Evolutionary conservation across 2,888 invertebrate species (phyloP).

Genomic region (Drosophila rellima): DNA sequence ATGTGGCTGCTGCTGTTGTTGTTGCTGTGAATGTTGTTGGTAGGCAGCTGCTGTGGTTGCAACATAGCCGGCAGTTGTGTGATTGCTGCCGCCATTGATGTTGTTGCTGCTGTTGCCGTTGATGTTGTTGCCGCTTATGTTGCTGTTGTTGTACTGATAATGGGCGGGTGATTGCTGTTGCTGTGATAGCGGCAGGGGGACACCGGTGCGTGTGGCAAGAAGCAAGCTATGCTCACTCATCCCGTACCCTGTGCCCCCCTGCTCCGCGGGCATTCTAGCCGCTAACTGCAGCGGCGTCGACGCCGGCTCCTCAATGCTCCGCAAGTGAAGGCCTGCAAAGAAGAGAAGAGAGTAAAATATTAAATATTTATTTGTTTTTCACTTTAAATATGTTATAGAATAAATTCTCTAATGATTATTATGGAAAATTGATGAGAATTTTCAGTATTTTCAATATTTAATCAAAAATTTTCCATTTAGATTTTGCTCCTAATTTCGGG

Average conservation of each 20-base stretch:
- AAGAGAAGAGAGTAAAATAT: slow-evolving; percentile 13
- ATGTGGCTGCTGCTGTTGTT: slow-evolving; percentile 53
- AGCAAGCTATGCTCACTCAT: slow-evolving; percentile 87
- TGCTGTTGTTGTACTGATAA: slow-evolving; percentile 53
- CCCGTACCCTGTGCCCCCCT: slow-evolving; percentile 88
- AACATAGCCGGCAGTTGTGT: slow-evolving; percentile 37
- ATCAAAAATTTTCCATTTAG: too few relatives aligned
- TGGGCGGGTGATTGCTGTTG: slow-evolving; percentile 74
- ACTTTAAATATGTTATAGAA: too few relatives aligned
- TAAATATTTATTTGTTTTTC: slow-evolving; percentile 34
- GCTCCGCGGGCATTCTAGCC: slow-evolving; percentile 87
- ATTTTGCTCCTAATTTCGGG: too few relatives aligned
- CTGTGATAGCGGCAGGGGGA: slow-evolving; percentile 85
- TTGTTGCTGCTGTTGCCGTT: slow-evolving; percentile 9
- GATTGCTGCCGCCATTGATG: slow-evolving; percentile 33
- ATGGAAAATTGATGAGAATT: too few relatives aligned
- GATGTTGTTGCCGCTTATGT: slow-evolving; percentile 28
- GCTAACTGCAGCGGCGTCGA: slow-evolving; percentile 85
- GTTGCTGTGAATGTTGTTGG: slow-evolving; percentile 44
- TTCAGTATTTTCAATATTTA: too few relatives aligned
- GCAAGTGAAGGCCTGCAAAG: slow-evolving; percentile 92
- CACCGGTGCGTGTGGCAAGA: slow-evolving; percentile 86
- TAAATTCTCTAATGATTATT: too few relatives aligned
- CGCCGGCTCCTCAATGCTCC: slow-evolving; percentile 93
- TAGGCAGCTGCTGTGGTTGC: slow-evolving; percentile 72